phyloP scores from a whole-genome alignment of 1,140 invertebrate species.

The Dendroctonus valens region DNA sequence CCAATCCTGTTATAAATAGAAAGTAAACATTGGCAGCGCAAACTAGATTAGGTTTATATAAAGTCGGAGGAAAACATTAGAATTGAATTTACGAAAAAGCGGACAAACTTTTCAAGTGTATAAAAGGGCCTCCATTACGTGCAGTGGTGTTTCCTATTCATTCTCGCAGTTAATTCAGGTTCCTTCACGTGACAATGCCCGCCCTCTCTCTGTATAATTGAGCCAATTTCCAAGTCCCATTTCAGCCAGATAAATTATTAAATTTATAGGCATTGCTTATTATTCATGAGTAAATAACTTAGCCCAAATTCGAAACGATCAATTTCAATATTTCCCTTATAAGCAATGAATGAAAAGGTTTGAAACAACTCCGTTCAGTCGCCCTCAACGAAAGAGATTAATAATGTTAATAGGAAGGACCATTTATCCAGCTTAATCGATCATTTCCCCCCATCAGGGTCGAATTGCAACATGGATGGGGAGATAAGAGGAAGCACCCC shows the following conservation, averaged over 20 bases:
- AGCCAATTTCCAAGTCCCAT: too few relatives aligned
- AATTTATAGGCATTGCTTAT: too few relatives aligned
- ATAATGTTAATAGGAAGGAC: constrained; percentile 6
- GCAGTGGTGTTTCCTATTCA: background rate
- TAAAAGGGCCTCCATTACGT: background rate
- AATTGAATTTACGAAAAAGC: background rate
- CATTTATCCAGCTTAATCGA: constrained; percentile 18
- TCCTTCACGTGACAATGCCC: too few relatives aligned
- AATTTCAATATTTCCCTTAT: background rate
- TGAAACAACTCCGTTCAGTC: constrained; percentile 1
- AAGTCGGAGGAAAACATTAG: background rate
- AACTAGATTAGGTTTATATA: background rate
- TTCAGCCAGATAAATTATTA: too few relatives aligned
- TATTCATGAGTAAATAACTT: too few relatives aligned
- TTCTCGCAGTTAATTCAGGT: too few relatives aligned
- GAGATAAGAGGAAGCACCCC: background rate
- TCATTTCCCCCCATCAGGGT: constrained; percentile 24
- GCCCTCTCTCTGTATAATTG: too few relatives aligned
- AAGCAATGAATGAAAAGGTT: constrained; percentile 4
- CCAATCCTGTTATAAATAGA: background rate
- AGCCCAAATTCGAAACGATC: too few relatives aligned
- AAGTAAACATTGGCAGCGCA: background rate
- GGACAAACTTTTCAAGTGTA: background rate
- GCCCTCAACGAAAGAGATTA: constrained; percentile 12
- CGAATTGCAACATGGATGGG: background rate